Evolutionary conservation across 1,140 invertebrate genomes (phyloP).

Genomic region (Sycophila sp.): DNA sequence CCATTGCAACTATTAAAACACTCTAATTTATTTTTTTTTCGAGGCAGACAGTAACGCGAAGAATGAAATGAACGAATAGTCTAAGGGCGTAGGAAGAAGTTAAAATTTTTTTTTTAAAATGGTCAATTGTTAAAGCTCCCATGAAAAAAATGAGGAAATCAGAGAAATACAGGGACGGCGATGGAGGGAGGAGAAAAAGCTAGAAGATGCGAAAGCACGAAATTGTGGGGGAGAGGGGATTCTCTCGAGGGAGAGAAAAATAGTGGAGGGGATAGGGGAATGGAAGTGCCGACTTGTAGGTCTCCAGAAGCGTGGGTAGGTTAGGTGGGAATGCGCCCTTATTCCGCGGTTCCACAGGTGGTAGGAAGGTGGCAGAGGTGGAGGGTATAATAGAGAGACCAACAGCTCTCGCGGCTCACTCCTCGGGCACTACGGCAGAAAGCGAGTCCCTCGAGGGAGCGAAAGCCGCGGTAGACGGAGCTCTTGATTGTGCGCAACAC

Average conservation of each 20-base stretch:
- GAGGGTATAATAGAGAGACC: conserved; percentile 61
- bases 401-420: conserved; percentile 56
- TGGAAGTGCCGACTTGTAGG: conserved; percentile 9
- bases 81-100: too few relatives aligned
- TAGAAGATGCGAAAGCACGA: not conserved
- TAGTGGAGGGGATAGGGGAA: not conserved
- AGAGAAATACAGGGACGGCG: not conserved
- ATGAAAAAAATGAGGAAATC: not conserved
- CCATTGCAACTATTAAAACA: too few relatives aligned
- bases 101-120: too few relatives aligned
- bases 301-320: conserved; percentile 32
- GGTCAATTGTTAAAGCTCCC: not conserved
- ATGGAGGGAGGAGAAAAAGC: not conserved
- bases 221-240: not conserved
- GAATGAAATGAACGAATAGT: too few relatives aligned
- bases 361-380: conserved; percentile 50
- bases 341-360: conserved; percentile 52
- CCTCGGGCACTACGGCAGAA: conserved; percentile 46
- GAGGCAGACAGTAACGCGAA: too few relatives aligned
- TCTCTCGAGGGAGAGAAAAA: not conserved
- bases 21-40: too few relatives aligned
- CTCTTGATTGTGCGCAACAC: too few relatives aligned
- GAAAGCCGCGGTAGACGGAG: too few relatives aligned
- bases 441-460: conserved; percentile 2
- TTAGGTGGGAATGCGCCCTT: conserved; percentile 43